Evolutionary conservation across 2,888 invertebrate genomes (phyloP).

Genomic region (Drosophila percnosoma): DNA sequence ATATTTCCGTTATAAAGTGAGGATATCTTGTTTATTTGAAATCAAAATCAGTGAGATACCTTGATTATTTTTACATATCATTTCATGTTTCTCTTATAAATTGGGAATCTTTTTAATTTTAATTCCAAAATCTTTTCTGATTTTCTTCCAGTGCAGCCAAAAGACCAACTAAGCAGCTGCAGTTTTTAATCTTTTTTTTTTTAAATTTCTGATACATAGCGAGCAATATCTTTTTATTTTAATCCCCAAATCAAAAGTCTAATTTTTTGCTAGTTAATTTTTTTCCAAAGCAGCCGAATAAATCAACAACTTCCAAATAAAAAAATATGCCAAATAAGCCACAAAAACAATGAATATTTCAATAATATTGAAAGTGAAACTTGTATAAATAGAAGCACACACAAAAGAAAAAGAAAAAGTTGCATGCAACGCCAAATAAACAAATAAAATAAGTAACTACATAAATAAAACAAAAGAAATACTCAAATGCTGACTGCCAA

Average conservation of each 20-base stretch:
- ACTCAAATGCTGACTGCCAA: conserved; percentile 32
- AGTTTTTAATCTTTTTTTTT: background rate
- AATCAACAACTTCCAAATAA: conserved; percentile 47
- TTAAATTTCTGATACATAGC: background rate
- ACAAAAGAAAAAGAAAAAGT: background rate
- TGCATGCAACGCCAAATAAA: conserved; percentile 31
- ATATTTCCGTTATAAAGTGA: background rate
- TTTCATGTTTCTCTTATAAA: background rate
- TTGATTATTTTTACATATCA: no score
- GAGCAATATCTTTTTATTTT: background rate
- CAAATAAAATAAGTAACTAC: background rate
- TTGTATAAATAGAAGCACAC: conserved; percentile 38
- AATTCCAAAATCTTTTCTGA: no score
- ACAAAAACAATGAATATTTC: conserved; percentile 51
- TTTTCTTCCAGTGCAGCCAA: conserved; percentile 34
- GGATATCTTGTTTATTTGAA: background rate
- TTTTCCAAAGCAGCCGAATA: conserved; percentile 39
- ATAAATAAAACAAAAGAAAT: background rate
- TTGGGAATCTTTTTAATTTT: no score
- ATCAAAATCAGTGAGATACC: no score
- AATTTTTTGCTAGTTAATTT: conserved; percentile 6
- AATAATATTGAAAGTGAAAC: conserved; percentile 13
- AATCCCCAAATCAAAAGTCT: background rate
- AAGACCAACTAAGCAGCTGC: conserved; percentile 3
- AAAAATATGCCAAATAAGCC: conserved; percentile 46